Evolutionary conservation across 2,113 vertebrate genomes (phyloP).

Genomic region (Semnornis frantzii): DNA sequence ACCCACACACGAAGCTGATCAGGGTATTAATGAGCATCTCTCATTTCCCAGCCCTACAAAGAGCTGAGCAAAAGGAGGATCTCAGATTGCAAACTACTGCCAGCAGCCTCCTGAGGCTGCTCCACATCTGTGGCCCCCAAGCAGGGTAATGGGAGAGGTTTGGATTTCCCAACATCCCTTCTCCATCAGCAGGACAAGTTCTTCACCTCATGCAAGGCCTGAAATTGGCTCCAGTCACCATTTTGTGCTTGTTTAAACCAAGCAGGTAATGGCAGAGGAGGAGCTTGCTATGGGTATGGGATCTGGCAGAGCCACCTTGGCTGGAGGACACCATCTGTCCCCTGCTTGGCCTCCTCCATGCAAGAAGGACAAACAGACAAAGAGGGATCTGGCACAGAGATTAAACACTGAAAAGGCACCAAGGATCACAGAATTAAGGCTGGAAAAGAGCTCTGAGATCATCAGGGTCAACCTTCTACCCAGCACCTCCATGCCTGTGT

Average conservation of each 20-base stretch:
- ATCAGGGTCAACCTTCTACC: too few relatives aligned
- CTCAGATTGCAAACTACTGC: not conserved
- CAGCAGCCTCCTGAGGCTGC: not conserved
- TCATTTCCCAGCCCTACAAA: not conserved
- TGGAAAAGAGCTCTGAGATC: too few relatives aligned
- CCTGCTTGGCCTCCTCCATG: not conserved
- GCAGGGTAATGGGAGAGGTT: rapidly evolving
- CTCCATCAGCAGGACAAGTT: not conserved
- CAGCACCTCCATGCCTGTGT: too few relatives aligned
- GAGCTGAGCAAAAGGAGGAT: not conserved
- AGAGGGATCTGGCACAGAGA: not conserved
- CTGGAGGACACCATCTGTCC: not conserved
- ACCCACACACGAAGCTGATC: not conserved
- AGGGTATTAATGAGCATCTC: not conserved
- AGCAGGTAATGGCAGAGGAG: not conserved
- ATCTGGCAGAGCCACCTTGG: not conserved
- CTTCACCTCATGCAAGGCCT: not conserved
- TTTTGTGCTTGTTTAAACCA: not conserved
- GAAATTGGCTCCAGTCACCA: not conserved
- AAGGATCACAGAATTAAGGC: not conserved
- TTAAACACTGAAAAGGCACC: not conserved
- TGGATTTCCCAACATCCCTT: not conserved
- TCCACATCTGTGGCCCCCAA: rapidly evolving
- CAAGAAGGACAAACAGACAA: not conserved
- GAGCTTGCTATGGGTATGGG: not conserved